These are phyloP conservation scores for Vombatus ursinus DNA, from an alignment of 2,113 vertebrate genomes.

Conservation along the genomic window DNA sequence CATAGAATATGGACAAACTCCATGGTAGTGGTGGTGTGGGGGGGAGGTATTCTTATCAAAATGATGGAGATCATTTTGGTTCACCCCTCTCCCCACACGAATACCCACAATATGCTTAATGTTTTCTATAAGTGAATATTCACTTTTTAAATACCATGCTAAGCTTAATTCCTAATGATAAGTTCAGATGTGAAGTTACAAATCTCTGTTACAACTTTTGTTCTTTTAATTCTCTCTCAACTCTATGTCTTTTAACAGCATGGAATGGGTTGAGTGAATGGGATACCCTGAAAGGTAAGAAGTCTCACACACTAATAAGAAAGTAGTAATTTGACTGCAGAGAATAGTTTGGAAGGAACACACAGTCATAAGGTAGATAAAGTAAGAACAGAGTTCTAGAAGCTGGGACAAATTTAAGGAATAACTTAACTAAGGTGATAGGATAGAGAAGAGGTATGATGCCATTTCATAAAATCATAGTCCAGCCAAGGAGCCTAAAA, in stretches of 20 bases:
- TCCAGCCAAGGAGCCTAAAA: slow-evolving; percentile 34
- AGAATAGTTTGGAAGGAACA: slow-evolving; percentile 47
- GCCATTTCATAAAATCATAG: slow-evolving; percentile 58
- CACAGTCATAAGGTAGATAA: slow-evolving; percentile 47
- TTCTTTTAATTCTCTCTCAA: slow-evolving; percentile 47
- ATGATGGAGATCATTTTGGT: neutral
- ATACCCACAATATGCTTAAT: neutral
- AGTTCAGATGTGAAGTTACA: slow-evolving; percentile 24
- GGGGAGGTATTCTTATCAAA: neutral
- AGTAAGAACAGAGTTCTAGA: slow-evolving; percentile 54
- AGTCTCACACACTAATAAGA: slow-evolving; percentile 43
- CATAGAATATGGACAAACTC: neutral
- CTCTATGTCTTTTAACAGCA: slow-evolving; percentile 34
- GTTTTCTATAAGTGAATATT: slow-evolving; percentile 27
- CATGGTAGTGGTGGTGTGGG: neutral
- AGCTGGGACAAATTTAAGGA: slow-evolving; percentile 54
- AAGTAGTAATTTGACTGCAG: slow-evolving; percentile 32
- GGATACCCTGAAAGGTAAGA: slow-evolving; percentile 27
- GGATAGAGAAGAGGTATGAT: neutral
- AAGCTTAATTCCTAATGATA: slow-evolving; percentile 43
- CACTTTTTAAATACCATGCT: slow-evolving; percentile 27
- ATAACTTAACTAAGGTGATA: neutral
- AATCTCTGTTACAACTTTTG: slow-evolving; percentile 38
- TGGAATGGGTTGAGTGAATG: slow-evolving; percentile 12
- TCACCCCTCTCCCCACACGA: neutral